Evolutionary conservation across 2,888 invertebrate species (phyloP).

Genomic region (Sicus ferrugineus): DNA sequence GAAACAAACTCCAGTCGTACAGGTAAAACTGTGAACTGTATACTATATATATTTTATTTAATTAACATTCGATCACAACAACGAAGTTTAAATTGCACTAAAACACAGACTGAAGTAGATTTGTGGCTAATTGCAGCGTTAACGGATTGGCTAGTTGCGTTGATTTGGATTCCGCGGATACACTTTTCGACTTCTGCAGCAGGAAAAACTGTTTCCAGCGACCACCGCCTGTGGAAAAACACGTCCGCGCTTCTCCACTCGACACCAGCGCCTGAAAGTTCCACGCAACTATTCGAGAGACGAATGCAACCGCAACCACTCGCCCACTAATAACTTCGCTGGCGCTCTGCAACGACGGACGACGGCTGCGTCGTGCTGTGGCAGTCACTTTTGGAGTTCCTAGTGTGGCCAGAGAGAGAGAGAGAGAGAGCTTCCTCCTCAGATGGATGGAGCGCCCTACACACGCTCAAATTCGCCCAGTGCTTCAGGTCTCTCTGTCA

Average conservation of each 20-base stretch:
- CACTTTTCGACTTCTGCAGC: background rate
- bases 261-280: slow-evolving; percentile 55
- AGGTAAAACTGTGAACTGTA: no score
- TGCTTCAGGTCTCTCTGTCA: no score
- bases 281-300: background rate
- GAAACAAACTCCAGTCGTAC: no score
- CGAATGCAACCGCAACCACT: background rate
- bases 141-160: background rate
- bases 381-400: no score
- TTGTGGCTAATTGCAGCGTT: background rate
- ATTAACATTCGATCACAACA: background rate
- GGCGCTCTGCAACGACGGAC: no score
- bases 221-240: slow-evolving; percentile 37
- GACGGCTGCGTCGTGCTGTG: no score
- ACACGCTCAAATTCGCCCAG: no score
- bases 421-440: no score
- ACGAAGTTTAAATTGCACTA: background rate
- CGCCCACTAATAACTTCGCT: no score
- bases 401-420: no score
- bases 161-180: background rate
- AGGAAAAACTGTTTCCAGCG: background rate
- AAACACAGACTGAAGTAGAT: background rate
- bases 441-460: no score
- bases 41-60: no score
- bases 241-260: slow-evolving; percentile 55